Conservation (phyloP, 2,888 invertebrate genomes). For the Harmothoe impar region DNA sequence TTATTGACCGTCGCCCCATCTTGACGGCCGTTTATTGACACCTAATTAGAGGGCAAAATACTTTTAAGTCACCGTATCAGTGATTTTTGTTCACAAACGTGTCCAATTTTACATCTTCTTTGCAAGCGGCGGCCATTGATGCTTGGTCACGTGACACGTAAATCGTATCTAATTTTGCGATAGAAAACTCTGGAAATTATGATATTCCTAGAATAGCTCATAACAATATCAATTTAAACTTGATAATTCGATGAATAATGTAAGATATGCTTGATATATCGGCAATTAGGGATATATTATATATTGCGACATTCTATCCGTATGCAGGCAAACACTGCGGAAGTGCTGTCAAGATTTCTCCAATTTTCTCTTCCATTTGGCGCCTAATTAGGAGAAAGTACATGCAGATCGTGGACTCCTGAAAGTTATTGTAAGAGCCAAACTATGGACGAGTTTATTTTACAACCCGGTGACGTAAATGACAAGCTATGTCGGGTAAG, state of each 20-base stretch:
- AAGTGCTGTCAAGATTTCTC: background rate
- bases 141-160: constrained; percentile 36
- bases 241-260: background rate
- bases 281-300: background rate
- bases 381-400: no score
- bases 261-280: background rate
- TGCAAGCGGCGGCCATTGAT: background rate
- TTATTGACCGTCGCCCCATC: constrained; percentile 98
- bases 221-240: background rate
- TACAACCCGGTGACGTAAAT: constrained; percentile 78
- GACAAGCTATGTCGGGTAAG: constrained; percentile 79
- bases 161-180: background rate
- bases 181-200: background rate
- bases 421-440: background rate
- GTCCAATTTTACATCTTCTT: background rate
- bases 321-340: constrained; percentile 35
- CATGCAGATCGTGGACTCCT: background rate
- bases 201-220: background rate
- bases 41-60: background rate
- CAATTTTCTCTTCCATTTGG: background rate
- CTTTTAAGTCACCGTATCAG: background rate
- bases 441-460: constrained; percentile 77
- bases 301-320: background rate
- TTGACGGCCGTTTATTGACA: constrained; percentile 68
- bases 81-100: background rate